Conservation (phyloP, 2,888 invertebrate species). For the Protophormia terraenovae region DNA sequence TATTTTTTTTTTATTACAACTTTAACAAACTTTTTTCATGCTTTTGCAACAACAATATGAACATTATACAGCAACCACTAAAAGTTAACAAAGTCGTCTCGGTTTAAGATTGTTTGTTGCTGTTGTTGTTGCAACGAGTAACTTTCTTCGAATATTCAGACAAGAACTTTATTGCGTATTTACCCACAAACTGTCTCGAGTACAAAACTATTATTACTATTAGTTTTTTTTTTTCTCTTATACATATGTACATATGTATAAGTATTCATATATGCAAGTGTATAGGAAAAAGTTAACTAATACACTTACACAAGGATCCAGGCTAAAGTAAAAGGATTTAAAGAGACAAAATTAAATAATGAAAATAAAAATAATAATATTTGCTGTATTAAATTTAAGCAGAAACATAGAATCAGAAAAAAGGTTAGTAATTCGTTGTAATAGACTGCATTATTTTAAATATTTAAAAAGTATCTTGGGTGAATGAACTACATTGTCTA, state of each 20-base stretch:
- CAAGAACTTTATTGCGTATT: conserved; percentile 52
- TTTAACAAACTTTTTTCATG: conserved; percentile 37
- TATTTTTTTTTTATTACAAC: background rate
- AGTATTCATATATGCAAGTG: background rate
- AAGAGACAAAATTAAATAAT: background rate
- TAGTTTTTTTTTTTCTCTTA: conserved; percentile 7
- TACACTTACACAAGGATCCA: conserved; percentile 30
- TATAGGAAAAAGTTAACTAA: conserved; percentile 10
- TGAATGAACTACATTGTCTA: too few relatives aligned
- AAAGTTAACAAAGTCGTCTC: conserved; percentile 54
- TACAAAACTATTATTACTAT: conserved; percentile 49
- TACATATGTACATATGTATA: too few relatives aligned
- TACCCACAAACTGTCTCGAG: conserved; percentile 59
- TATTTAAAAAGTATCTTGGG: too few relatives aligned
- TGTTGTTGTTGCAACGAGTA: conserved; percentile 4
- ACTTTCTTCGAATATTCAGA: conserved; percentile 11
- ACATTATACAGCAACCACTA: conserved; percentile 28
- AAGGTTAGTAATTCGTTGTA: too few relatives aligned
- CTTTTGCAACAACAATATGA: conserved; percentile 2
- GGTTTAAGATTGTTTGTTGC: conserved; percentile 18
- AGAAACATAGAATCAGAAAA: too few relatives aligned
- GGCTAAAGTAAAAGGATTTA: conserved; percentile 53
- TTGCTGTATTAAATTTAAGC: conserved; percentile 7
- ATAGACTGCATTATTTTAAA: too few relatives aligned
- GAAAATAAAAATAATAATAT: background rate